Percentiles rank a stretch among this genome's conserved stretches.
Evolutionary conservation across 2,888 invertebrate genomes (phyloP).

Genomic region (Epirrhoe alternata): DNA sequence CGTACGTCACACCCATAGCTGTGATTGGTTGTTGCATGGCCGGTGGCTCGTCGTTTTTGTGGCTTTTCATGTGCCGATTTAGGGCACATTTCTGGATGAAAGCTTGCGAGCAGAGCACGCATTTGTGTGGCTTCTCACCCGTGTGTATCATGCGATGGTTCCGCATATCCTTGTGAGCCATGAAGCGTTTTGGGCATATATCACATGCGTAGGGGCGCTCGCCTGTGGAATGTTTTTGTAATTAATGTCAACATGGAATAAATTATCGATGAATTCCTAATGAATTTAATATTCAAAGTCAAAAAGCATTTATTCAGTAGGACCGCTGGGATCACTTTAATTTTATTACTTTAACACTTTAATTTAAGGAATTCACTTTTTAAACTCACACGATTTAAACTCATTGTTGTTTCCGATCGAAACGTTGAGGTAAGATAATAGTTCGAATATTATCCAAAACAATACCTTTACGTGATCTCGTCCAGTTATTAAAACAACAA

Average conservation of each 20-base stretch:
- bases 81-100: conserved; percentile 97
- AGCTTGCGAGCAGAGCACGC: conserved; percentile 94
- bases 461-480: no score
- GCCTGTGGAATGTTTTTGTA: conserved; percentile 72
- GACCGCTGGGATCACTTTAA: no score
- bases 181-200: conserved; percentile 95
- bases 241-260: background rate
- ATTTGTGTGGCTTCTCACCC: conserved; percentile 96
- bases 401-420: no score
- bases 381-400: no score
- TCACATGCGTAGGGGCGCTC: conserved; percentile 94
- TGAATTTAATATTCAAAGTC: no score
- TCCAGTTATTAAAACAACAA: no score
- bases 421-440: no score
- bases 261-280: background rate
- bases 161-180: conserved; percentile 95
- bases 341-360: no score
- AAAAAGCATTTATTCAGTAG: no score
- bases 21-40: conserved; percentile 13
- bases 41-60: conserved; percentile 49
- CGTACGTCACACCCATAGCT: conserved; percentile 25
- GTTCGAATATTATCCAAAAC: no score
- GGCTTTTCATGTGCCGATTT: conserved; percentile 94
- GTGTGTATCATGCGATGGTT: conserved; percentile 96
- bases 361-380: no score